Conservation (phyloP, 1,140 invertebrate genomes). For the Caenorhabditis brenneri region DNA sequence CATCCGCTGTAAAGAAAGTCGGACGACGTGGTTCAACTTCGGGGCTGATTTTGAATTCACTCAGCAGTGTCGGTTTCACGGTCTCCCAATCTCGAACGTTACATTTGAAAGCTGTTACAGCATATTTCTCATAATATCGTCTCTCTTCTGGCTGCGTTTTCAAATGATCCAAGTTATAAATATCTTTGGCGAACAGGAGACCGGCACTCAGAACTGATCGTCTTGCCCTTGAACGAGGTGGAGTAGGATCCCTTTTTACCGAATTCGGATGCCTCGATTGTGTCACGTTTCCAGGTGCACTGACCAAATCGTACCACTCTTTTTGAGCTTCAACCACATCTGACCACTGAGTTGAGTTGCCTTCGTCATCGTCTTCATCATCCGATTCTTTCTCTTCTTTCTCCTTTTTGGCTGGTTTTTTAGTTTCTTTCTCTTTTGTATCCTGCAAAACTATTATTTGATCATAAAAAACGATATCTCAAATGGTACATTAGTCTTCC, state of each 20-base stretch:
- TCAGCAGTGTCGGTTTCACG: constrained; percentile 42
- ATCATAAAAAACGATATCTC: neutral
- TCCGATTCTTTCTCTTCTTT: constrained; percentile 46
- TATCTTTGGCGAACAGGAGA: constrained; percentile 58
- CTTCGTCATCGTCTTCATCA: constrained; percentile 61
- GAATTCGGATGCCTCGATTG: neutral
- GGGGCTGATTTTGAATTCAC: neutral
- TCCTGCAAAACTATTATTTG: constrained; percentile 14
- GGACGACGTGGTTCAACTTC: neutral
- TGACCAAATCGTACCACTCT: constrained; percentile 34
- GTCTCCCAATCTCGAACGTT: constrained; percentile 43
- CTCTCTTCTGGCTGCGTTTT: neutral
- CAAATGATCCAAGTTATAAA: constrained; percentile 56
- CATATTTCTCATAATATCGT: constrained; percentile 50
- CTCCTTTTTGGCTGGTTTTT: constrained; percentile 42
- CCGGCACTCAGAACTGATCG: constrained; percentile 53
- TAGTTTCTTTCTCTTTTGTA: constrained; percentile 26
- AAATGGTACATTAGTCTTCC: constrained; percentile 59
- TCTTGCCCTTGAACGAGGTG: neutral
- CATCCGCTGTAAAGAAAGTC: constrained; percentile 49
- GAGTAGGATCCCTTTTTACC: neutral
- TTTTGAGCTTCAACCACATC: constrained; percentile 47
- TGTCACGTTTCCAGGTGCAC: neutral
- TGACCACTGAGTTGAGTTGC: constrained; percentile 39
- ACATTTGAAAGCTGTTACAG: neutral